phyloP scores from a whole-genome alignment of 2,113 vertebrate species.

The Cathartes aura region DNA sequence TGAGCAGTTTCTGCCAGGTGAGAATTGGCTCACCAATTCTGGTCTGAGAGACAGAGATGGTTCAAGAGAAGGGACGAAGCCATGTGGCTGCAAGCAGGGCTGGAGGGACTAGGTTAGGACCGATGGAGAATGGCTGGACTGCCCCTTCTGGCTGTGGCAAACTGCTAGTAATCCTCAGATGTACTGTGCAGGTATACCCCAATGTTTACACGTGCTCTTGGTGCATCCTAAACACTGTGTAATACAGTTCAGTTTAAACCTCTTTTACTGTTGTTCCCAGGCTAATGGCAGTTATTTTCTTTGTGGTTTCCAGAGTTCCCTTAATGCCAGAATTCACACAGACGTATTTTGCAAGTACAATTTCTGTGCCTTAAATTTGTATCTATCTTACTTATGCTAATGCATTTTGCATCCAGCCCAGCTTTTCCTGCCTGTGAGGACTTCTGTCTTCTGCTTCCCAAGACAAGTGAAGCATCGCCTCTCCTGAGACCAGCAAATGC shows the following conservation, averaged over 20 bases:
- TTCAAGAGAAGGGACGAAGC: background rate
- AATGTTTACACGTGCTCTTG: rapidly evolving
- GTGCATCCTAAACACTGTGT: background rate
- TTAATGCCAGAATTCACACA: background rate
- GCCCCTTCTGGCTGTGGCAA: background rate
- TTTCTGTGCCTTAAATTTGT: background rate
- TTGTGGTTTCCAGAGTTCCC: background rate
- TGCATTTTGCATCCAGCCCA: background rate
- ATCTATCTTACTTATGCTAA: background rate
- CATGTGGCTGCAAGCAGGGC: background rate
- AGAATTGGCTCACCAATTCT: background rate
- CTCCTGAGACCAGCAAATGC: background rate
- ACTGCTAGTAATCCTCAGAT: background rate
- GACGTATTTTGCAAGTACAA: background rate
- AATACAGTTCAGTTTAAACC: background rate
- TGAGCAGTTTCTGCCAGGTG: background rate
- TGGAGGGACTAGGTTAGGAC: background rate
- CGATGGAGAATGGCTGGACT: background rate
- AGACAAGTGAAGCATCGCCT: background rate
- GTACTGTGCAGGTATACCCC: background rate
- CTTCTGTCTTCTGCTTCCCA: background rate
- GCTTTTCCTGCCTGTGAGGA: background rate
- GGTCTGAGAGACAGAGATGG: background rate
- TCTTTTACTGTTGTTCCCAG: background rate
- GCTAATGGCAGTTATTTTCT: background rate